Evolutionary conservation across 2,888 invertebrate genomes (phyloP), one percentile per base, ranked within the genome.

Genomic region (Diadromus collaris): DNA sequence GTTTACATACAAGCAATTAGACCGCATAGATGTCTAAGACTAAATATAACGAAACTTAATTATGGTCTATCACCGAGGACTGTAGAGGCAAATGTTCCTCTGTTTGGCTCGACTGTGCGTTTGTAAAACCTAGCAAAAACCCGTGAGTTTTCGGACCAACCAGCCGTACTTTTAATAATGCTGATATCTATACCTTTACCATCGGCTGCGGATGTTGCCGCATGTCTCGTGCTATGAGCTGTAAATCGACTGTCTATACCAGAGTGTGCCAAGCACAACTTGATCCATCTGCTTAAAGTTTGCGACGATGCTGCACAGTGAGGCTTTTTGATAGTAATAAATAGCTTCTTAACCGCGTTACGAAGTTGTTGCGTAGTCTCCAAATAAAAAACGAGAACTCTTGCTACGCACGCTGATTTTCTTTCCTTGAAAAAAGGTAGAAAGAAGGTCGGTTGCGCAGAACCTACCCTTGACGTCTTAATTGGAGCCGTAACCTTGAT

Each of bases 181-280:
- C 29, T 71, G 4, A 72, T 51, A 41, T 76, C 72, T 6, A 78
- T 7, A 6, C 78, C 64, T 44, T 64, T 79, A n/a, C 34, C 13
- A n/a, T 44, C 60, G 1, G 65, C 80, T 51, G 78, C 72, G 6
- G 78, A 81, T 27, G 78, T 81, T 10, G 65, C 58, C 2, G 78
- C 78, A 32, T 78, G 77, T 67, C 74, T 64, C 2, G 79, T 81
- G 24, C 76, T 81, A 32, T 79, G 79, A 10, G 76, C 79, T 19
- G 74, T 76, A 32, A 74, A 81, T 29, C 46, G 56, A 7, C 46
- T 34, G 7, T 58, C 69, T 54, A 79, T 60, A 19, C 79, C 79
- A 6, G 60, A 34, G 21, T 67, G 32, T 46, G 41, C 56, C 24
- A 78, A 58, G 24, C 67, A 63, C 6, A 21, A 34, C 60, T 65